Evolutionary conservation across 2,113 vertebrate species (phyloP).

Genomic region (Pelecanoides urinatrix): DNA sequence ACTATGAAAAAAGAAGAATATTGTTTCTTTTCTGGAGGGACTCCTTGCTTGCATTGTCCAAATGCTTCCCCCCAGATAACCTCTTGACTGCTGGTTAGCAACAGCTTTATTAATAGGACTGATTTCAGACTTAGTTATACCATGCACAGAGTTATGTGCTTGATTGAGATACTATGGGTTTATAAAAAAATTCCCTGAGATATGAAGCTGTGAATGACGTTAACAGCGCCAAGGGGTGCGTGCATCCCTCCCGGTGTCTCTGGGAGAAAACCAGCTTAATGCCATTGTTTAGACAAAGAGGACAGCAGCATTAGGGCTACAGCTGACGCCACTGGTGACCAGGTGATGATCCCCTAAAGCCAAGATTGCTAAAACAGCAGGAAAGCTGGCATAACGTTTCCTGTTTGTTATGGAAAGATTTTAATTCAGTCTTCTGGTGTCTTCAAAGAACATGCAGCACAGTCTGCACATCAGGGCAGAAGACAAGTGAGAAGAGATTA

Average conservation of each 20-base stretch:
- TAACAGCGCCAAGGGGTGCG: not conserved
- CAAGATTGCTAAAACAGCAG: not conserved
- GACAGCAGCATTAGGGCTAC: not conserved
- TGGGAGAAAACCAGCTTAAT: not conserved
- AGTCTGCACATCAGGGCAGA: no score
- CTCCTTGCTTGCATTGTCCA: not conserved
- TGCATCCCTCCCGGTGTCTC: not conserved
- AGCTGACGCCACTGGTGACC: not conserved
- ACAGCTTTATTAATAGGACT: not conserved
- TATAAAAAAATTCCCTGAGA: not conserved
- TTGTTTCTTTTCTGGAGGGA: not conserved
- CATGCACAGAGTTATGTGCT: not conserved
- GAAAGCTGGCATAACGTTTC: not conserved
- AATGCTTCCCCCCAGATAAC: not conserved
- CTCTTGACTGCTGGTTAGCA: not conserved
- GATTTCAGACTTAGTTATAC: not conserved
- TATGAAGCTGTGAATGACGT: not conserved
- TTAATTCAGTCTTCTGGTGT: not conserved
- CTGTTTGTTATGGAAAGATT: not conserved
- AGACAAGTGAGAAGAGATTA: not conserved
- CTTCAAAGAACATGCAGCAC: fast-evolving
- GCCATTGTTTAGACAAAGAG: not conserved
- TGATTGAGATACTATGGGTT: not conserved
- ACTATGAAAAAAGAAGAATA: not conserved
- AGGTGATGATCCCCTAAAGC: not conserved